These are phyloP conservation scores for Plebejus melissa DNA, from an alignment of 2,888 invertebrate genomes.

Conservation along the genomic window DNA sequence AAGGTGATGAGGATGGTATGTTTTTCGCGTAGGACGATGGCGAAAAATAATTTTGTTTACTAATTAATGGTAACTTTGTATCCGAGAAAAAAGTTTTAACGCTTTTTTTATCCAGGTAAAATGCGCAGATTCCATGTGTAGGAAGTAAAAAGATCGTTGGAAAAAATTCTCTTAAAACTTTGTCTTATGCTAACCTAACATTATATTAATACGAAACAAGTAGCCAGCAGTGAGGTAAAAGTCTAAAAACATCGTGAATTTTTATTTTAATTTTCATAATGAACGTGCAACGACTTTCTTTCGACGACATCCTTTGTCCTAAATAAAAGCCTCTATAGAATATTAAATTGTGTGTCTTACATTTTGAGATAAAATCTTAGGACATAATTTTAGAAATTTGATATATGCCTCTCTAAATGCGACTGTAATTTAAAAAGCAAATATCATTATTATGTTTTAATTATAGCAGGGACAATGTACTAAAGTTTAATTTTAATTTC, in stretches of 20 bases:
- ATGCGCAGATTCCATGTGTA: not conserved
- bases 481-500: conserved; percentile 29
- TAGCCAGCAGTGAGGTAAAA: not conserved
- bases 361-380: conserved; percentile 1
- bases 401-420: not conserved
- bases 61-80: no score
- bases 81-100: no score
- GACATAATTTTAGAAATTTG: not conserved
- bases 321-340: conserved; percentile 2
- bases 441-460: not conserved
- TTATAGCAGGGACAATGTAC: not conserved
- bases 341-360: not conserved
- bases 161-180: not conserved
- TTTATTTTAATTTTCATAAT: conserved; percentile 10
- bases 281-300: conserved; percentile 16
- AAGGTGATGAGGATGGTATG: no score
- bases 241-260: not conserved
- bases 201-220: conserved; percentile 1
- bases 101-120: not conserved
- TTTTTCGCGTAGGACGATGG: no score
- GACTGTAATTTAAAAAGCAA: not conserved
- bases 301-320: conserved; percentile 17
- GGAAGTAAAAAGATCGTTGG: not conserved
- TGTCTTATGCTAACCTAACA: not conserved
- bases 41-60: no score